A percentile compares a stretch with the other conserved stretches of the same genome.
Evolutionary conservation across 2,797 vertebrate species (phyloP).

Genomic region (Sternotherus odoratus): DNA sequence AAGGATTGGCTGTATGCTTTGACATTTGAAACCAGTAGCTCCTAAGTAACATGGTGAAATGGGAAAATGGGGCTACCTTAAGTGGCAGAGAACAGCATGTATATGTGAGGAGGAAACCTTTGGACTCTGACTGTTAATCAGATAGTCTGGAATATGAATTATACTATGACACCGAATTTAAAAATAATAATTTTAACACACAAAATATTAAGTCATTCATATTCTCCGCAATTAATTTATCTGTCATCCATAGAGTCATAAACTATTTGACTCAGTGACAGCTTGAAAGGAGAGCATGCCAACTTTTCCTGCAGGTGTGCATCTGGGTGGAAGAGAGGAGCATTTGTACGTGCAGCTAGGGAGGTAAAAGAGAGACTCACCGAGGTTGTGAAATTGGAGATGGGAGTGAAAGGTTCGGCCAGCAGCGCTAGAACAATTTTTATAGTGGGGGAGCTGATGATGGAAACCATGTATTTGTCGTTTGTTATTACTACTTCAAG

Average conservation of each 20-base stretch:
- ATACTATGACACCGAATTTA: conserved; percentile 62
- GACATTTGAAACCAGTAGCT: background rate
- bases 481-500: no score
- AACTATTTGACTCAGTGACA: conserved; percentile 80
- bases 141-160: conserved; percentile 77
- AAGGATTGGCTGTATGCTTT: background rate
- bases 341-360: conserved; percentile 74
- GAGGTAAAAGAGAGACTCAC: conserved; percentile 62
- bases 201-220: conserved; percentile 84
- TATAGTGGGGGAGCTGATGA: no score
- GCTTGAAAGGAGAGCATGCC: conserved; percentile 74
- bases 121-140: conserved; percentile 57
- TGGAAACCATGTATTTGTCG: no score
- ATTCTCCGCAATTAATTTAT: conserved; percentile 84
- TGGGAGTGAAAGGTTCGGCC: conserved; percentile 68
- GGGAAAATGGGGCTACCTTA: conserved; percentile 28
- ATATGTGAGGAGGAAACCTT: conserved; percentile 36
- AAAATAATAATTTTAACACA: conserved; percentile 76
- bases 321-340: conserved; percentile 74
- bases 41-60: background rate
- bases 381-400: conserved; percentile 74
- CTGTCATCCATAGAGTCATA: conserved; percentile 82
- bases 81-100: background rate
- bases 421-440: no score
- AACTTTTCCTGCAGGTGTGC: conserved; percentile 82